Evolutionary conservation across 1,140 invertebrate genomes (phyloP).

Genomic region (Anthonomus grandis): DNA sequence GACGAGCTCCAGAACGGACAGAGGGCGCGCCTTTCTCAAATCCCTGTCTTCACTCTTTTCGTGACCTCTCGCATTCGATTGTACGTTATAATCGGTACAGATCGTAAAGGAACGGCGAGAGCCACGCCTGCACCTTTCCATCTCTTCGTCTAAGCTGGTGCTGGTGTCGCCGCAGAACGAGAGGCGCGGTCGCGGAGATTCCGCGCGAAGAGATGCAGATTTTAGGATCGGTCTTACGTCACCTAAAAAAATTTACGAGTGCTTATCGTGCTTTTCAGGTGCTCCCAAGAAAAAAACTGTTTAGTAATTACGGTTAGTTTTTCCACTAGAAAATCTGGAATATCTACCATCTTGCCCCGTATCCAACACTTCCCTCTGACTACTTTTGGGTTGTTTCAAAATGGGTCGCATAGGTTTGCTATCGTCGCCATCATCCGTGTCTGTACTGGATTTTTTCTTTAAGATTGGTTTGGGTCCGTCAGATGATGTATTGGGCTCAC

Average conservation of each 20-base stretch:
- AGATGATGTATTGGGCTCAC: constrained; percentile 29
- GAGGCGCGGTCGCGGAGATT: constrained; percentile 54
- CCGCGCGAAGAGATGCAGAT: constrained; percentile 54
- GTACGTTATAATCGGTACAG: constrained; percentile 37
- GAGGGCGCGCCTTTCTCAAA: constrained; percentile 34
- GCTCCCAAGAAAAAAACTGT: not conserved
- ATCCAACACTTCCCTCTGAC: constrained; percentile 19
- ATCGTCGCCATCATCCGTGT: constrained; percentile 72
- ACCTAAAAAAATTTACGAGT: constrained; percentile 21
- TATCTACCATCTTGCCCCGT: constrained; percentile 17
- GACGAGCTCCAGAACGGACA: constrained; percentile 44
- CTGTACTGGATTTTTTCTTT: constrained; percentile 78
- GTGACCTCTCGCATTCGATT: constrained; percentile 17
- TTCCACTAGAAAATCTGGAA: constrained; percentile 31
- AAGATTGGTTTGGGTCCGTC: constrained; percentile 71
- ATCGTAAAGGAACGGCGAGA: constrained; percentile 38
- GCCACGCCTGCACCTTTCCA: constrained; percentile 21
- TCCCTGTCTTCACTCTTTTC: constrained; percentile 32
- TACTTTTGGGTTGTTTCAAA: constrained; percentile 67
- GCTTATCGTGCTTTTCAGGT: not conserved
- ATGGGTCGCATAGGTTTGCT: constrained; percentile 69
- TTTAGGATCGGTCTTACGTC: constrained; percentile 58
- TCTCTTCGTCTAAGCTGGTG: constrained; percentile 22
- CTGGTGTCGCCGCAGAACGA: constrained; percentile 54
- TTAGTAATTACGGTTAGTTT: constrained; percentile 27